Base-by-base conservation (phyloP, 1,140 invertebrate genomes). In the Bicyclus anynana region DNA sequence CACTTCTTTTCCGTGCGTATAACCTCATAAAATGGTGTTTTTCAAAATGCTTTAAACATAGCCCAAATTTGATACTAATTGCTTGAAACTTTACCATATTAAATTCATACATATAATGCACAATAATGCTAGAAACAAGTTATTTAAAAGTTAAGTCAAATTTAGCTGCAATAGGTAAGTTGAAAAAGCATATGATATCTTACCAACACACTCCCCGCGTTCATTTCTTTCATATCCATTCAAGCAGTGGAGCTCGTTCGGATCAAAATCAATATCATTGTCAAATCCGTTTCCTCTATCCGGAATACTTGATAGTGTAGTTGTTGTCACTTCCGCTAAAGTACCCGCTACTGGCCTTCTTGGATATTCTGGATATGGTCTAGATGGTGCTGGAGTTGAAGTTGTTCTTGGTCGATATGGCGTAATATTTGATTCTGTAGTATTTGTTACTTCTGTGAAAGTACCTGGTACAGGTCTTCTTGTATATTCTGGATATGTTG, bases 191-290 rank as follows among this genome's bases (percentile, higher is more conserved):
- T 18, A 20, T 20, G 14, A 42, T 54, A 27, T 62, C 78, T 78
- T 62, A 87, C 84, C 84, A 51, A 84, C 72, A 65, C 84, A 87
- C 47, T 84, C 70, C 14, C 81, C 81, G 27, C 42, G 54, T n/a
- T 62, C 68, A 37, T 84, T 74, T 46, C 70, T 81, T 47, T 83
- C 80, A 20, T 73, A 87, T 49, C 84, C 84, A 58, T 77, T 61
- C 42, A 87, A 59, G 59, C 84, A 87, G 52, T 82, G 73, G 13
- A 84, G 44, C 5, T 73, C 42, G 33, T 72, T 70, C 5, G 67
- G 61, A 62, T 82, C 62, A 42, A 84, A 78, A 18, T 71, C 65
- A 9, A 65, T 33, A 18, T 71, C 69, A 4, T 67, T 75, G 52
- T 79, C 73, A 12, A 69, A 59, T 35, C 68, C 65, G 23, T 55